These are phyloP conservation scores for Hylyphantes graminicola DNA, from an alignment of 1,140 invertebrate species.

Conservation along the genomic window DNA sequence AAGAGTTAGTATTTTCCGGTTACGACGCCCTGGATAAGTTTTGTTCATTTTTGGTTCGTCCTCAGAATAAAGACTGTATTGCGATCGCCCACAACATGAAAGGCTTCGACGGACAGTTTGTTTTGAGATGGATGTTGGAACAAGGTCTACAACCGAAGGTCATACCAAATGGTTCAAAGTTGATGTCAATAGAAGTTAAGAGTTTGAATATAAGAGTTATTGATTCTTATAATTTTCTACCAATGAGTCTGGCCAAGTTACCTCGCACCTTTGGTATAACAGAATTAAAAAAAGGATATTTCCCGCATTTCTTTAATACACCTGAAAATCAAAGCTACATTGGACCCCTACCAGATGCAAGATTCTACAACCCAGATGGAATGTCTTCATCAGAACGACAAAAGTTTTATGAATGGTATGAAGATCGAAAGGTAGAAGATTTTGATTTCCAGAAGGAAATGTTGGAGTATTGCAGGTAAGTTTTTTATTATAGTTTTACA, in stretches of 20 bases:
- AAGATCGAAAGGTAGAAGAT: neutral
- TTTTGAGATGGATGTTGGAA: neutral
- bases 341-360: neutral
- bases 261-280: slow-evolving; percentile 30
- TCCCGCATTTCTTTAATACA: slow-evolving; percentile 58
- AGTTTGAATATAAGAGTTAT: slow-evolving; percentile 4
- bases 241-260: slow-evolving; percentile 26
- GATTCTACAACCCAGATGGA: neutral
- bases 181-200: slow-evolving; percentile 2
- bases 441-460: slow-evolving; percentile 6
- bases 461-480: neutral
- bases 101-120: neutral
- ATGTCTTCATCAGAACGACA: neutral
- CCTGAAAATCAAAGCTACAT: slow-evolving; percentile 39
- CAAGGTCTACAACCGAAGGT: neutral
- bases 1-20: no score
- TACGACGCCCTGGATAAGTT: no score
- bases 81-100: neutral
- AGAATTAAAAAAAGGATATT: slow-evolving; percentile 60
- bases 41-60: no score
- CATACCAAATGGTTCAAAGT: slow-evolving; percentile 15
- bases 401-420: neutral
- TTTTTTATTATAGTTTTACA: neutral
- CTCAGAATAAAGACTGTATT: neutral
- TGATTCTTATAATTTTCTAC: slow-evolving; percentile 42